Conservation (phyloP, 2,888 invertebrate genomes). For the Callyntrura guangdongensis region DNA sequence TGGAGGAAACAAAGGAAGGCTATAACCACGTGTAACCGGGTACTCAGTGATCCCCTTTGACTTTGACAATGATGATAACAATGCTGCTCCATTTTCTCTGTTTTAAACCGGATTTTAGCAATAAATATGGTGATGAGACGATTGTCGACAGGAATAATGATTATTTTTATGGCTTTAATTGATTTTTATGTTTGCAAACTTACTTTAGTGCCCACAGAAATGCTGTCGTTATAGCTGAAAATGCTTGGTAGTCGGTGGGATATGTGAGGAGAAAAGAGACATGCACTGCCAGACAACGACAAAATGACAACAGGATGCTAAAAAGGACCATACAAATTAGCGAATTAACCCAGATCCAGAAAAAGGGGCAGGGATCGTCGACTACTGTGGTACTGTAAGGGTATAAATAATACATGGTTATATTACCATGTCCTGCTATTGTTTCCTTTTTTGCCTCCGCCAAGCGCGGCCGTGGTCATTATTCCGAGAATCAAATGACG, state of each 20-base stretch:
- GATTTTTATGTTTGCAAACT: not conserved
- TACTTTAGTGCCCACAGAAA: not conserved
- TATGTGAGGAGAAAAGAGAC: constrained; percentile 3
- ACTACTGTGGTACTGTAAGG: not conserved
- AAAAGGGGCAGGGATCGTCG: not conserved
- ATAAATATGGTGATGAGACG: not conserved
- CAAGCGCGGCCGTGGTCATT: not conserved
- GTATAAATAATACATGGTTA: too few species aligned
- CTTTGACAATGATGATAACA: not conserved
- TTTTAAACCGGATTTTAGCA: constrained; percentile 2
- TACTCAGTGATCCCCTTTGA: constrained; percentile 30
- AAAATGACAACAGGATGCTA: constrained; percentile 52
- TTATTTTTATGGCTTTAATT: not conserved
- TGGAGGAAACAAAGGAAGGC: not conserved
- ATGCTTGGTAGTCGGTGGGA: not conserved
- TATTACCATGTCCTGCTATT: too few species aligned
- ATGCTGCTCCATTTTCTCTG: constrained; percentile 37
- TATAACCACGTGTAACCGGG: not conserved
- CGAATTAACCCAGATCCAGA: constrained; percentile 69
- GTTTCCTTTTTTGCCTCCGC: not conserved
- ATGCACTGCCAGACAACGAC: constrained; percentile 7
- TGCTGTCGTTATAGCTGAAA: not conserved
- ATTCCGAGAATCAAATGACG: not conserved
- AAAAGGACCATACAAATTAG: constrained; percentile 69
- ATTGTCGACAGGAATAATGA: not conserved